Conservation (phyloP, 2,888 invertebrate genomes). For the Omphaloscelis lunosa region DNA sequence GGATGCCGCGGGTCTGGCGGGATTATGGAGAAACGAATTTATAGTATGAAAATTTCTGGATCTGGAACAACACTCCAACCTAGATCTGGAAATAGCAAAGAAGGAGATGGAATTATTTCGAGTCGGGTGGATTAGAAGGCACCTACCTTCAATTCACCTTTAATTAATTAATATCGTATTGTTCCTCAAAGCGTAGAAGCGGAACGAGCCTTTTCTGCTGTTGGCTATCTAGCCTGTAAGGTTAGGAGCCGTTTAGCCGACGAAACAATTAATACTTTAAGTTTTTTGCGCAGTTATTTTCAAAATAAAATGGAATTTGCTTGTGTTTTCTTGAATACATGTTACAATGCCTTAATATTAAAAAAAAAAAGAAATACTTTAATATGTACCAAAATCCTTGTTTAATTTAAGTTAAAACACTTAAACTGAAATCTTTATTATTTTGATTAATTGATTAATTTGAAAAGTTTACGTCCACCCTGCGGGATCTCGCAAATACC, state of each 20-base stretch:
- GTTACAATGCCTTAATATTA: too few species aligned
- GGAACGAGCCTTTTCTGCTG: not conserved
- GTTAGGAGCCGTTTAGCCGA: not conserved
- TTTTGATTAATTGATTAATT: not conserved
- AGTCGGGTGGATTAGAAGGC: not conserved
- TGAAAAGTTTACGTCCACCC: not conserved
- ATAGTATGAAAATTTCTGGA: too few species aligned
- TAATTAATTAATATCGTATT: not conserved
- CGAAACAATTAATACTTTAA: not conserved
- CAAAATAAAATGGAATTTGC: too few species aligned
- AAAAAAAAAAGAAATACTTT: too few species aligned
- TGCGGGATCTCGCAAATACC: not conserved
- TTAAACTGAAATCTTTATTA: not conserved
- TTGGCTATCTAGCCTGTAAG: too few species aligned
- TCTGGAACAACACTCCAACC: not conserved
- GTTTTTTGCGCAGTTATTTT: not conserved
- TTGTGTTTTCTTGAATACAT: too few species aligned
- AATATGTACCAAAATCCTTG: too few species aligned
- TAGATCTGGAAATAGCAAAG: not conserved
- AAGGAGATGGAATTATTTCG: not conserved
- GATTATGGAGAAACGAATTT: slow-evolving; percentile 72
- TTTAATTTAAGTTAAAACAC: too few species aligned
- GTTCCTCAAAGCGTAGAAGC: not conserved
- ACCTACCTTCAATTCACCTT: not conserved
- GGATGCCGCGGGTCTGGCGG: not conserved